Percentiles rank a stretch among this genome's conserved stretches.
These are phyloP conservation scores for Shinisaurus crocodilurus DNA, from an alignment of 2,113 vertebrate species.

Conservation along the genomic window DNA sequence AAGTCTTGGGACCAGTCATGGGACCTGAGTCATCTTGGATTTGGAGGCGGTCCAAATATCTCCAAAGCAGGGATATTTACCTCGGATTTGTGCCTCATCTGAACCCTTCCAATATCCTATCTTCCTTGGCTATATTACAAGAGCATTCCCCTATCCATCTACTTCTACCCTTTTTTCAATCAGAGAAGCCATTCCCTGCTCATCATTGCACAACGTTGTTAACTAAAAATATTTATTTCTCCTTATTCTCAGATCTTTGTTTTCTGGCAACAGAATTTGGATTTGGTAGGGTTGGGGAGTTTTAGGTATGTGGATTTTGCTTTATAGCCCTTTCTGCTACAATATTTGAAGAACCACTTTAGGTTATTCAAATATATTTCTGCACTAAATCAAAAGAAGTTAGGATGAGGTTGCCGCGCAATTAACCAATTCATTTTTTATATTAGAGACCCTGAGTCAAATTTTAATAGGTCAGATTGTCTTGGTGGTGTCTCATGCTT, in stretches of 20 bases:
- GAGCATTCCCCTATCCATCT: background rate
- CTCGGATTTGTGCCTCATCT: background rate
- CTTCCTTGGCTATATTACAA: background rate
- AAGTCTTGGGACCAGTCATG: background rate
- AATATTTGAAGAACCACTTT: slow-evolving; percentile 11
- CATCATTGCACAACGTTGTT: background rate
- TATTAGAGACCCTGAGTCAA: slow-evolving; percentile 11
- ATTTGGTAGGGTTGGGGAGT: background rate
- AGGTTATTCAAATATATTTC: slow-evolving; percentile 1
- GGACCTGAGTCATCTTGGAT: background rate
- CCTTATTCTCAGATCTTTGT: background rate
- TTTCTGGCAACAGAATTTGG: background rate
- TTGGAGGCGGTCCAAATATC: background rate
- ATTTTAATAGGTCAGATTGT: slow-evolving; percentile 23
- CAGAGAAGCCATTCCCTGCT: background rate
- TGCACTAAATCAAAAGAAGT: background rate
- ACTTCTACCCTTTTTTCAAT: background rate
- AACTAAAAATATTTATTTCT: background rate
- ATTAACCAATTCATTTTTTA: slow-evolving; percentile 9
- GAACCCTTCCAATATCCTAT: background rate
- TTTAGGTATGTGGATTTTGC: background rate
- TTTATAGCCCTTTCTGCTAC: background rate
- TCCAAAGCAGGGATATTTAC: background rate
- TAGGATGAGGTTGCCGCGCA: background rate
- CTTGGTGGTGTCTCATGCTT: background rate